phyloP scores from a whole-genome alignment of 2,113 vertebrate species.

The Xyrauchen texanus region DNA sequence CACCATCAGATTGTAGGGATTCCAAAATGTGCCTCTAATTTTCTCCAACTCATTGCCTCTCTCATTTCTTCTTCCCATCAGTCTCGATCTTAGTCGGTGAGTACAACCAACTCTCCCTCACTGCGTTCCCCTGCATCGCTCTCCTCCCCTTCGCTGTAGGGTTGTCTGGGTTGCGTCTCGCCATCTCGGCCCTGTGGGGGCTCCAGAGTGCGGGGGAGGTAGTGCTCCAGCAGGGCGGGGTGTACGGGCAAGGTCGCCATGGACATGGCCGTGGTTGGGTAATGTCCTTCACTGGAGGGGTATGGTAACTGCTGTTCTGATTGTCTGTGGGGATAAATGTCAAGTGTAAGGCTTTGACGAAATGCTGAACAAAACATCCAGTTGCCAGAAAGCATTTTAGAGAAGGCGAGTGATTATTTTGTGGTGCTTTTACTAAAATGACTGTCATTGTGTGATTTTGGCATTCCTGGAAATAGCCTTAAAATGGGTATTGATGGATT shows the following conservation, averaged over 20 bases:
- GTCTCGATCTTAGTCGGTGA: conserved; percentile 77
- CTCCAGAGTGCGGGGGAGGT: conserved; percentile 78
- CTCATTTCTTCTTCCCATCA: background rate
- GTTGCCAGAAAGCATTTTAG: background rate
- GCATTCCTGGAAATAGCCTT: no score
- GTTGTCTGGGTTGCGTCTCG: conserved; percentile 66
- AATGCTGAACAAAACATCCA: background rate
- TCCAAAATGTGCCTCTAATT: background rate
- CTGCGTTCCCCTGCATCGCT: conserved; percentile 88
- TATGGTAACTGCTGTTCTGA: conserved; percentile 82
- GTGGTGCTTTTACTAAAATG: background rate
- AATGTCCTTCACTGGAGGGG: conserved; percentile 77
- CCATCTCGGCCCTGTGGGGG: conserved; percentile 64
- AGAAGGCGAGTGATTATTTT: background rate
- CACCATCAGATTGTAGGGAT: background rate
- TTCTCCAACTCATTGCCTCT: background rate
- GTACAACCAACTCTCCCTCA: conserved; percentile 90
- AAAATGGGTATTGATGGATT: no score
- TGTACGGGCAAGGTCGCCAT: conserved; percentile 77
- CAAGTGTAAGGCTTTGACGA: conserved; percentile 7
- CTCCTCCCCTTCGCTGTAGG: conserved; percentile 90
- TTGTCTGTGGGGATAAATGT: conserved; percentile 70
- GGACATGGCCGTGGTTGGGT: conserved; percentile 74
- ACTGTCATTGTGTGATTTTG: no score
- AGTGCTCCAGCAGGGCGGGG: conserved; percentile 83